phyloP scores from a whole-genome alignment of 2,797 vertebrate genomes.

The Lophotriccus pileatus region DNA sequence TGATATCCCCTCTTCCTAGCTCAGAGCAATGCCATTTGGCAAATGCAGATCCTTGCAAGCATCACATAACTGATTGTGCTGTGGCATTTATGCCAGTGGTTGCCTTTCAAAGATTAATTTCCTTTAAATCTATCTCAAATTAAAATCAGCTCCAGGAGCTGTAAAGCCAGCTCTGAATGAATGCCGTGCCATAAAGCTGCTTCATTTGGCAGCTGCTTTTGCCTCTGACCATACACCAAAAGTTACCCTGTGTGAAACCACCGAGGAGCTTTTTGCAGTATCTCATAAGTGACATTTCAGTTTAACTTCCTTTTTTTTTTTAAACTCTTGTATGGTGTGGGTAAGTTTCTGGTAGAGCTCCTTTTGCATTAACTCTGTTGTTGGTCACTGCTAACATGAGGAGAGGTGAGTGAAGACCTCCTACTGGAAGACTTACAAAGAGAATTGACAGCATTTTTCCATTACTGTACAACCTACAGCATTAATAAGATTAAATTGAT shows the following conservation, averaged over 20 bases:
- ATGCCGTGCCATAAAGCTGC: background rate
- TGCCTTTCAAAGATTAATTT: slow-evolving; percentile 7
- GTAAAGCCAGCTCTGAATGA: background rate
- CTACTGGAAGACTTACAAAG: background rate
- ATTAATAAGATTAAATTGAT: slow-evolving; percentile 26
- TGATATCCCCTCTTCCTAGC: background rate
- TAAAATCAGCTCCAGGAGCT: background rate
- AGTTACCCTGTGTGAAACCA: slow-evolving; percentile 74
- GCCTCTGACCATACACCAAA: slow-evolving; percentile 54
- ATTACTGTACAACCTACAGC: background rate
- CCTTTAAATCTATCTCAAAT: background rate
- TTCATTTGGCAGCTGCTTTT: slow-evolving; percentile 38
- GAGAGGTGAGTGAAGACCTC: slow-evolving; percentile 43
- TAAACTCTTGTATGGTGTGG: background rate
- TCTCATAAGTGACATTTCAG: slow-evolving; percentile 58
- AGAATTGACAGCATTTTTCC: background rate
- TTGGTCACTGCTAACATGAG: slow-evolving; percentile 24
- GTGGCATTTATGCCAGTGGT: background rate
- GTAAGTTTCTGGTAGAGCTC: slow-evolving; percentile 14
- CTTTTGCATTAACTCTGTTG: slow-evolving; percentile 43
- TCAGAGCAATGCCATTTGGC: background rate
- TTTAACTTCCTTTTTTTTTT: slow-evolving; percentile 30
- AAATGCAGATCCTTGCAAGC: background rate
- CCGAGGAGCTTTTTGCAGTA: slow-evolving; percentile 37
- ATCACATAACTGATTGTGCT: background rate